phyloP scores from a whole-genome alignment of 2,797 vertebrate species.

The Esox lucius region DNA sequence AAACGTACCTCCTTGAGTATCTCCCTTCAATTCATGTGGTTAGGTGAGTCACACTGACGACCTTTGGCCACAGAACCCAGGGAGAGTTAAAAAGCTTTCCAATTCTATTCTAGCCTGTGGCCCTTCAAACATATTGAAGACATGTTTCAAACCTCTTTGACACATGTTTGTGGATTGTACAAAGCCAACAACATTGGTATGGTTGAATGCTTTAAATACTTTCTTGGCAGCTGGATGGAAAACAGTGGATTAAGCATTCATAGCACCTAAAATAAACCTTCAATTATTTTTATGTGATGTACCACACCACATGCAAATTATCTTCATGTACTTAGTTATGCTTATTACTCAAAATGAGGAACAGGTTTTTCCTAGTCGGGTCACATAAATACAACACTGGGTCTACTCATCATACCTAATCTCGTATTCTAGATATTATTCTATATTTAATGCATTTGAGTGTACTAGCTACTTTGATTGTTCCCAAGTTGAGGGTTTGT shows the following conservation, averaged over 20 bases:
- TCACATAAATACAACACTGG: not conserved
- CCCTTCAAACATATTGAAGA: not conserved
- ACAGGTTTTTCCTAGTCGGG: not conserved
- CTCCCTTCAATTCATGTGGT: not conserved
- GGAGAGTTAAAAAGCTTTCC: not conserved
- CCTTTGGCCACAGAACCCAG: not conserved
- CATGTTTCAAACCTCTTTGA: not conserved
- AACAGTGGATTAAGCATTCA: slow-evolving; percentile 3
- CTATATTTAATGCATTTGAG: too few relatives aligned
- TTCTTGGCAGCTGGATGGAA: not conserved
- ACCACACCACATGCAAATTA: not conserved
- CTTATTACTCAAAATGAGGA: not conserved
- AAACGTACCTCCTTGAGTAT: too few relatives aligned
- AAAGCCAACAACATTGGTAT: slow-evolving; percentile 9
- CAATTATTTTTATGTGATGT: not conserved
- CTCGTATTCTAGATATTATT: not conserved
- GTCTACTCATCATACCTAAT: not conserved
- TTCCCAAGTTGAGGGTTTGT: too few relatives aligned
- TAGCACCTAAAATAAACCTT: slow-evolving; percentile 7
- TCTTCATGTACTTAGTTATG: not conserved
- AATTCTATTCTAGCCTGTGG: slow-evolving; percentile 5
- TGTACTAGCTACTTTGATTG: too few relatives aligned
- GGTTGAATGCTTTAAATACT: slow-evolving; percentile 1
- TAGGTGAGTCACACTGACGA: not conserved
- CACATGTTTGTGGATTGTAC: slow-evolving; percentile 3